Conservation (phyloP, 1,140 invertebrate genomes). For the Cydia fagiglandana region DNA sequence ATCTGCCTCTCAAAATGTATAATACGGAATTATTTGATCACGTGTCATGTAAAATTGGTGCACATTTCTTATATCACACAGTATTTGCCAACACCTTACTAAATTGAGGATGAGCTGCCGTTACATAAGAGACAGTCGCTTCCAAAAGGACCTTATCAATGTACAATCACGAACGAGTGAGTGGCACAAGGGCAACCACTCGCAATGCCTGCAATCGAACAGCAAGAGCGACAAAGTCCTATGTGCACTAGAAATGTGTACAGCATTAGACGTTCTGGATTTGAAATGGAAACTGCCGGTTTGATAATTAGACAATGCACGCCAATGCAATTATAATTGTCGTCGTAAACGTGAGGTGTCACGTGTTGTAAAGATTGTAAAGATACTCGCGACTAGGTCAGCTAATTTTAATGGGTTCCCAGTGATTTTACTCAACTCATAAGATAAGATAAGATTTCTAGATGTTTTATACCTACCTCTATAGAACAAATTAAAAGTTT, state of each 20-base stretch:
- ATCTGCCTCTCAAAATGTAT: too few species aligned
- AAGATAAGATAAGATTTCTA: too few species aligned
- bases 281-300: background rate
- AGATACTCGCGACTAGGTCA: background rate
- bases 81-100: background rate
- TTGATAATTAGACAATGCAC: slow-evolving; percentile 26
- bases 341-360: background rate
- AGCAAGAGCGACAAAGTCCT: background rate
- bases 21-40: too few species aligned
- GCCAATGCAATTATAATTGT: slow-evolving; percentile 22
- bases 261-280: background rate
- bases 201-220: background rate
- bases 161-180: background rate
- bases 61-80: too few species aligned
- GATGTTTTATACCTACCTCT: too few species aligned
- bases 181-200: slow-evolving; percentile 21
- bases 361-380: slow-evolving; percentile 1
- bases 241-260: background rate
- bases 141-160: slow-evolving; percentile 13
- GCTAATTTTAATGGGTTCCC: background rate
- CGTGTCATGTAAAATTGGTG: too few species aligned
- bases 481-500: too few species aligned
- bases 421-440: too few species aligned
- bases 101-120: background rate
- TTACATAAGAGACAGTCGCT: background rate